phyloP scores from a whole-genome alignment of 2,113 vertebrate genomes.

The Ammodramus savannarum region DNA sequence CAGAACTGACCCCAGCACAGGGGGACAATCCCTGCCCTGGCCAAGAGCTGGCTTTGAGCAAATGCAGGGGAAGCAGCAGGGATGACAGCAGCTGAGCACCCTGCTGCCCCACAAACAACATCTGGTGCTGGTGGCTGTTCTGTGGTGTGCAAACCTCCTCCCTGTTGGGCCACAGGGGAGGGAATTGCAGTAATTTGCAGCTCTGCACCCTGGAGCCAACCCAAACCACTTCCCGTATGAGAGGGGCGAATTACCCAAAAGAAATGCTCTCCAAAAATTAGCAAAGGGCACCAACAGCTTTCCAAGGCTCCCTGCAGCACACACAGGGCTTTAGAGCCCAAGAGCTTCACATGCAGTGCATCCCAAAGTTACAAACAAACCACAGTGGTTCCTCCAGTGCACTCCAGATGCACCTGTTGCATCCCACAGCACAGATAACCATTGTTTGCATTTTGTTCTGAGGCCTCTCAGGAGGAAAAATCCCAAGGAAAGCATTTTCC shows the following conservation, averaged over 20 bases:
- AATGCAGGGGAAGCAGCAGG: not conserved
- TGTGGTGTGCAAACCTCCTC: not conserved
- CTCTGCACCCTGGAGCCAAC: not conserved
- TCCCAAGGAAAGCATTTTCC: no score
- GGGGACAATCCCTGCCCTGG: not conserved
- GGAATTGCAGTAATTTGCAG: not conserved
- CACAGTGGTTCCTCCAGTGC: not conserved
- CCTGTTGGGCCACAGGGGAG: not conserved
- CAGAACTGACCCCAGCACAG: not conserved
- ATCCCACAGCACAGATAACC: no score
- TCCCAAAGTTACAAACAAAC: not conserved
- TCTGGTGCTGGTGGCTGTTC: not conserved
- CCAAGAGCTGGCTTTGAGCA: not conserved
- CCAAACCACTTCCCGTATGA: not conserved
- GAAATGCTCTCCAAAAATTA: not conserved
- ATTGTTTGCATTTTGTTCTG: no score
- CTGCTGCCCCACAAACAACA: not conserved
- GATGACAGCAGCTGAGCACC: not conserved
- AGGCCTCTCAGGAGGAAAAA: no score
- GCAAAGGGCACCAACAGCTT: not conserved
- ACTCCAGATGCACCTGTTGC: no score
- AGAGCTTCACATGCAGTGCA: fast-evolving
- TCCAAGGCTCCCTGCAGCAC: not conserved
- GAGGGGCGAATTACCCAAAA: not conserved
- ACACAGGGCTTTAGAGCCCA: not conserved